Conservation (phyloP, 2,113 vertebrate genomes). For the Petromus typicus region DNA sequence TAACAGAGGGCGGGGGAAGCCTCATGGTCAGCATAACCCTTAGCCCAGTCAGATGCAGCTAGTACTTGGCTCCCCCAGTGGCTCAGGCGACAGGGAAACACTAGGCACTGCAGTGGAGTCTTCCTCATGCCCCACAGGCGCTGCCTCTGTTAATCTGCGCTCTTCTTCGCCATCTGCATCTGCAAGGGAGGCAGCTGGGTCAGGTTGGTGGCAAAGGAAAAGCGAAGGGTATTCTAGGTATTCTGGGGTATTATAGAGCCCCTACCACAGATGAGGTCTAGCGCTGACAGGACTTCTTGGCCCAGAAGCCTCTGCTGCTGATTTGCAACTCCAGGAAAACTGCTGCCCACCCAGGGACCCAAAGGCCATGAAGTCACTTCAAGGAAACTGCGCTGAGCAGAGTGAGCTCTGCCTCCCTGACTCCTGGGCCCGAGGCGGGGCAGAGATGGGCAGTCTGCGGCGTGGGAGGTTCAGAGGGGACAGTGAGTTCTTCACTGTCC, state of each 20-base stretch:
- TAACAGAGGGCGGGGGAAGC: background rate
- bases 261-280: background rate
- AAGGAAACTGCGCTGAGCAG: background rate
- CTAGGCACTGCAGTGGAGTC: background rate
- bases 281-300: background rate
- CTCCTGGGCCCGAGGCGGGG: background rate
- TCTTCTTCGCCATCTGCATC: background rate
- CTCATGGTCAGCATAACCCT: background rate
- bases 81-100: background rate
- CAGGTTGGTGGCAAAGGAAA: background rate
- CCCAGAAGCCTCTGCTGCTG: background rate
- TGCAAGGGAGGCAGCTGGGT: constrained; percentile 54
- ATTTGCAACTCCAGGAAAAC: background rate
- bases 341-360: background rate
- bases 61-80: background rate
- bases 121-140: background rate
- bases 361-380: background rate
- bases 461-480: no score
- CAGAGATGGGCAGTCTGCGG: background rate
- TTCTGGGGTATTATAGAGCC: background rate
- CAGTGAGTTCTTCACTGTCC: background rate
- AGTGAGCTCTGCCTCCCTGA: background rate
- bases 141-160: background rate
- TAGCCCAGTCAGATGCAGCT: background rate
- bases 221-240: no score